phyloP scores from a whole-genome alignment of 2,113 vertebrate genomes.

The Pavo muticus region DNA sequence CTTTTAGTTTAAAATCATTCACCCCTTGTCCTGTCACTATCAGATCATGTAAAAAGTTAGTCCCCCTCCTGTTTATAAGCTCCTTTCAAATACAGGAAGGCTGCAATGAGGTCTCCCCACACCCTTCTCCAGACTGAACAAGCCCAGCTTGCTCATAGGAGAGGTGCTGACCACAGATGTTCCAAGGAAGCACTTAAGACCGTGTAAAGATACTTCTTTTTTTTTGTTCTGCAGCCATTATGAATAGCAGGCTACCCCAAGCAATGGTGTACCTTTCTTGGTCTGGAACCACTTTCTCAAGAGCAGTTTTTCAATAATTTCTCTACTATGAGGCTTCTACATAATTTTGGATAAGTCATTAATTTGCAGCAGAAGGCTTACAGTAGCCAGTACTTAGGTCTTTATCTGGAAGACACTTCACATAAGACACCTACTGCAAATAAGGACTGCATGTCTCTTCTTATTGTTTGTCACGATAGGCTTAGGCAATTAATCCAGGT shows the following conservation, averaged over 20 bases:
- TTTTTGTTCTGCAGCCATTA: neutral
- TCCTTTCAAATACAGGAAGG: too few species aligned
- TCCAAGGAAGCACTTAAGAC: neutral
- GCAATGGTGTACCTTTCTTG: neutral
- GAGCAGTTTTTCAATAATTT: neutral
- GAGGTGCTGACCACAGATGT: neutral
- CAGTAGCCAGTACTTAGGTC: neutral
- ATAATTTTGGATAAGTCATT: neutral
- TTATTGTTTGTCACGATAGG: neutral
- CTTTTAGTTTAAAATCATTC: too few species aligned
- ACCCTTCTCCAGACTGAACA: too few species aligned
- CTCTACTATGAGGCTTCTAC: neutral
- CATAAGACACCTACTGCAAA: neutral
- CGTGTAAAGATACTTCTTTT: neutral
- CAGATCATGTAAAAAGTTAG: too few species aligned
- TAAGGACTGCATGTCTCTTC: neutral
- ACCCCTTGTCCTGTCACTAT: too few species aligned
- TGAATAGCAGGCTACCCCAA: neutral
- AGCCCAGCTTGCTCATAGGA: too few species aligned
- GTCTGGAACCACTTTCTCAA: neutral
- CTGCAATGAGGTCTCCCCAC: too few species aligned
- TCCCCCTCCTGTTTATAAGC: neutral
- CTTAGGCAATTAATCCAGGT: neutral
- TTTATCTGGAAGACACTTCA: neutral
- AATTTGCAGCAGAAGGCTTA: neutral